Percentiles rank a stretch among this genome's conserved stretches.
These are phyloP conservation scores for Zygaena filipendulae DNA, from an alignment of 2,888 invertebrate genomes.

Conservation along the genomic window DNA sequence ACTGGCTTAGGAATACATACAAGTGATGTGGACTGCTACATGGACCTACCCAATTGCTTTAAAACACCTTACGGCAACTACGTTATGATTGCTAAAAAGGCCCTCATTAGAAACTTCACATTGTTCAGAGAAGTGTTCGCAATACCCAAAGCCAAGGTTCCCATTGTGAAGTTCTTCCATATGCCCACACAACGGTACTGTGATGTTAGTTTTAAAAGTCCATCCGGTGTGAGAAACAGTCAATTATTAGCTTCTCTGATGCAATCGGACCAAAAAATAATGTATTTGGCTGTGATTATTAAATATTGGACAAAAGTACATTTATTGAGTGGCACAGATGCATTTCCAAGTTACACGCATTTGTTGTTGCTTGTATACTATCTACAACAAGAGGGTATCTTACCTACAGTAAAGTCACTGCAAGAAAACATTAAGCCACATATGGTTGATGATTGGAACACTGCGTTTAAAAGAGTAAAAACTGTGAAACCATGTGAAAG, in stretches of 20 bases:
- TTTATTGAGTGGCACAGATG: constrained; percentile 63
- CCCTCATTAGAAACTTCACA: constrained; percentile 31
- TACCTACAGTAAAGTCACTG: constrained; percentile 65
- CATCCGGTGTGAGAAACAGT: constrained; percentile 75
- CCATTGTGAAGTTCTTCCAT: constrained; percentile 80
- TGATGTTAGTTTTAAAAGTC: constrained; percentile 78
- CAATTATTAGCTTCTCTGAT: constrained; percentile 70
- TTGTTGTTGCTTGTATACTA: constrained; percentile 75
- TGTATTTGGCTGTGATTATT: constrained; percentile 71
- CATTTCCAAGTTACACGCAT: constrained; percentile 75
- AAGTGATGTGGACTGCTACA: constrained; percentile 80
- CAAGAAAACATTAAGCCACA: constrained; percentile 30
- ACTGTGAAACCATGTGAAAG: constrained; percentile 11
- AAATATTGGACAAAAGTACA: constrained; percentile 80
- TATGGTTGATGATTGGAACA: constrained; percentile 69
- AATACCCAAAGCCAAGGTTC: constrained; percentile 76
- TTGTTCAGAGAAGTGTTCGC: constrained; percentile 66
- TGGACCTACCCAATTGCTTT: constrained; percentile 41
- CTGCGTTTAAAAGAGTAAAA: constrained; percentile 47
- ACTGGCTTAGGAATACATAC: constrained; percentile 74
- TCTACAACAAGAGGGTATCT: constrained; percentile 69
- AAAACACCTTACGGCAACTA: constrained; percentile 14
- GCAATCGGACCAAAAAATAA: constrained; percentile 62
- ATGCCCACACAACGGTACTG: constrained; percentile 67
- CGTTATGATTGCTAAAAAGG: constrained; percentile 30